Evolutionary conservation across 2,888 invertebrate species (phyloP).

Genomic region (Agrotis puta): DNA sequence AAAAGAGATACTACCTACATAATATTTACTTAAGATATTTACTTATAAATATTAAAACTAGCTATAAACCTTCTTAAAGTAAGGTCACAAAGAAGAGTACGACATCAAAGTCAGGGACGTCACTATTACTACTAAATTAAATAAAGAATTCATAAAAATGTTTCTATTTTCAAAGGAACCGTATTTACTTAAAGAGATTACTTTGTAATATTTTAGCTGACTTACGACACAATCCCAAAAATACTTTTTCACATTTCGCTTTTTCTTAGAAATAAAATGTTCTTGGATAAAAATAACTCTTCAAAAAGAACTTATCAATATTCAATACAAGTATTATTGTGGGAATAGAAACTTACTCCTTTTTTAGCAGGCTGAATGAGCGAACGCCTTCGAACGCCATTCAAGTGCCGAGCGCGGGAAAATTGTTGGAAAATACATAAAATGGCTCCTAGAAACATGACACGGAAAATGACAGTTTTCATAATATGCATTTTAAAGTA

Average conservation of each 20-base stretch:
- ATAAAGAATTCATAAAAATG: background rate
- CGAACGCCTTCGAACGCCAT: constrained; percentile 19
- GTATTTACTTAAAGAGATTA: background rate
- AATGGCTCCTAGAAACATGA: background rate
- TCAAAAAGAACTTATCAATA: constrained; percentile 40
- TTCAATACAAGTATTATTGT: constrained; percentile 25
- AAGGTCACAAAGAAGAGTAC: too few species aligned
- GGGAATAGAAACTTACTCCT: constrained; percentile 21
- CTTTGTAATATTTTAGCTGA: constrained; percentile 1
- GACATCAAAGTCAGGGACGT: background rate
- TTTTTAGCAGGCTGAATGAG: constrained; percentile 42
- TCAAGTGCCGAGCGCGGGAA: constrained; percentile 18
- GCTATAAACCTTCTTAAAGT: too few species aligned
- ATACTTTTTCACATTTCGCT: background rate
- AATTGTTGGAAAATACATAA: constrained; percentile 13
- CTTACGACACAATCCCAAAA: background rate
- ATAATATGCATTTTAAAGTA: constrained; percentile 22
- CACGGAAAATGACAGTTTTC: constrained; percentile 30
- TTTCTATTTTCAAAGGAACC: background rate
- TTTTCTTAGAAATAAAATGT: constrained; percentile 6
- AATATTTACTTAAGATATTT: too few species aligned
- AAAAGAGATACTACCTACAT: too few species aligned
- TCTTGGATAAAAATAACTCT: constrained; percentile 6
- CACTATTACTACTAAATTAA: background rate
- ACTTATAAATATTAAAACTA: too few species aligned